Percentiles rank a stretch among this genome's conserved stretches.
These are phyloP conservation scores for Oenanthe melanoleuca DNA, from an alignment of 2,113 vertebrate species.

Conservation along the genomic window DNA sequence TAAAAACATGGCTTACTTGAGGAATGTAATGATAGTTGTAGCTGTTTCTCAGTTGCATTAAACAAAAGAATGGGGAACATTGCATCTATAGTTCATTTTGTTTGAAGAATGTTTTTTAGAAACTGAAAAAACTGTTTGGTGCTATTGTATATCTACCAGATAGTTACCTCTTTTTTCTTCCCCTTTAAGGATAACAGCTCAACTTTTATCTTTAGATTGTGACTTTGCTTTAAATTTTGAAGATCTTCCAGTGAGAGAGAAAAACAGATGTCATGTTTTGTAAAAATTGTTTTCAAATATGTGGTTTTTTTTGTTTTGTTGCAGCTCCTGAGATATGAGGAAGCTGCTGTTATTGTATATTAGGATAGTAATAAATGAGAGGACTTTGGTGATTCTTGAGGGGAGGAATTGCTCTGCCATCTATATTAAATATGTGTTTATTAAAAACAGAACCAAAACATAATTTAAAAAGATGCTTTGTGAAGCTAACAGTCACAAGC, in stretches of 20 bases:
- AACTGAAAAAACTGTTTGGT: background rate
- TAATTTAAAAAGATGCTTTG: background rate
- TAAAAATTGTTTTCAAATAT: background rate
- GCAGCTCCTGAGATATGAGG: background rate
- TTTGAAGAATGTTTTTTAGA: background rate
- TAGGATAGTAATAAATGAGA: background rate
- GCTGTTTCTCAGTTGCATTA: background rate
- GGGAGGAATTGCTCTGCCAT: background rate
- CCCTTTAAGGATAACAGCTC: background rate
- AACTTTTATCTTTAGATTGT: background rate
- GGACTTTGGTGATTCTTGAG: background rate
- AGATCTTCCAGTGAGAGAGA: background rate
- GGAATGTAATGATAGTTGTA: background rate
- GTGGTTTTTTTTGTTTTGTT: background rate
- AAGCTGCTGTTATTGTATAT: background rate
- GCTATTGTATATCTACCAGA: background rate
- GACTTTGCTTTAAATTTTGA: background rate
- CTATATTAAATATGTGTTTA: background rate
- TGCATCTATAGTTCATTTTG: background rate
- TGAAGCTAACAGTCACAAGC: background rate
- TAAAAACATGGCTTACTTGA: background rate
- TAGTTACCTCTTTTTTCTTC: background rate
- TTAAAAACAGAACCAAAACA: background rate
- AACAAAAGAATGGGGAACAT: background rate
- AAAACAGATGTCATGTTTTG: background rate